Evolutionary conservation across 2,888 invertebrate species (phyloP), one percentile per base, ranked within the genome.

Genomic region (Acronicta psi): DNA sequence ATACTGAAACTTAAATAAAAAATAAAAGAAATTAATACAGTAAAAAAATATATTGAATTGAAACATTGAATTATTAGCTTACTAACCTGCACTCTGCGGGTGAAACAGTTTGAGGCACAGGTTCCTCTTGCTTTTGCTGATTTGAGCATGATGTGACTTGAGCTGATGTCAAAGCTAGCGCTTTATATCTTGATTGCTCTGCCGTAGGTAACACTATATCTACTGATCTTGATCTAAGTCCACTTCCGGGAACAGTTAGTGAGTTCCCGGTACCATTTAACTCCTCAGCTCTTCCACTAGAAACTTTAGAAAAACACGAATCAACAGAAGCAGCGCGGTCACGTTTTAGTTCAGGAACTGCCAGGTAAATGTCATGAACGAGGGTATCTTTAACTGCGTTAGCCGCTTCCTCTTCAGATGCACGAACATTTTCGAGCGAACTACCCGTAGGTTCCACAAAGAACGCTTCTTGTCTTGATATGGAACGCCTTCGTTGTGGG

Each of bases 281-380:
- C 82, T 97, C 96, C 79, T 96, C 96, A 17, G 96, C 96, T 86
- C 96, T 96, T 54, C 95, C 95, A 45, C 97, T 96, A 20, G 96
- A 95, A 50, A 97, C 95, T 90, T 97, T 97, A 58, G 97, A 96
- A 87, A 98, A 98, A 83, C 97, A 97, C 16, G 98, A 97, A 85
- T 98, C 98, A 2, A 98, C 97, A 0, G 98, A 98, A 31, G 97
- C 98, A 16, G 98, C 98, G 16, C 98, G 96, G 84, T 98, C 98
- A 23, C 98, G 95, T 84, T 96, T 97, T 71, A 98, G 88, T 80
- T 98, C 97, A 38, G 98, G 98, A 62, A 98, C 98, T 58, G 97
- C 96, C 42, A 97, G 90, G 84, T 96, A 97, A 68, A 97, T 96
- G 77, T 97, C 97, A 62, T 96, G 95, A 8, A 97, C 96, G 45